These are phyloP conservation scores for Delia radicum DNA, from an alignment of 1,140 invertebrate genomes.

Conservation along the genomic window DNA sequence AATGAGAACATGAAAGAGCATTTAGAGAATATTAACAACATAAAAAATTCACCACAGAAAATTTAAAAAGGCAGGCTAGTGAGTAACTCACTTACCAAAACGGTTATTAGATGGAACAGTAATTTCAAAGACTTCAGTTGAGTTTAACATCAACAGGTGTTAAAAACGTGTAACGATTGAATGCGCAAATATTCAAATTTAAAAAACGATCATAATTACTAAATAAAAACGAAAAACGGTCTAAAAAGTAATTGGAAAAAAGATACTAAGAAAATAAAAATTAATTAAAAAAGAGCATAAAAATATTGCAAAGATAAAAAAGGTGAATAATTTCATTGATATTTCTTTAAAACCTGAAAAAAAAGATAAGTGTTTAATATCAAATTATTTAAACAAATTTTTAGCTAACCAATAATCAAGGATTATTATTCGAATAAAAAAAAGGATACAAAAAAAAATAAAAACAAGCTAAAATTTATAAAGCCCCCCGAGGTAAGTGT, in stretches of 20 bases:
- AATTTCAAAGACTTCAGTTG: conserved; percentile 27
- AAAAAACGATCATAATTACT: not conserved
- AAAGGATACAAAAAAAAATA: not conserved
- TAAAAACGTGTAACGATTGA: conserved; percentile 28
- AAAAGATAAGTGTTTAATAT: not conserved
- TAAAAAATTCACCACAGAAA: not conserved
- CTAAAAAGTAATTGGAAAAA: not conserved
- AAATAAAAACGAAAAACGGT: not conserved
- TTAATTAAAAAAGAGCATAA: not conserved
- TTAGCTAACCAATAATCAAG: not conserved
- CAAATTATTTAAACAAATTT: not conserved
- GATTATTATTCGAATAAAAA: not conserved
- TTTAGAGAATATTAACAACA: not conserved
- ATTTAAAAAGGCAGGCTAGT: not conserved
- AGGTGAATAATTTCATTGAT: not conserved
- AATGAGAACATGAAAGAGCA: not conserved
- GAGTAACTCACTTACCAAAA: conserved; percentile 2
- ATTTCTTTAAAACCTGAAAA: not conserved
- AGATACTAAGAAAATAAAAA: not conserved
- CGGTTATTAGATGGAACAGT: conserved; percentile 25
- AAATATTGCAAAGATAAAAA: not conserved
- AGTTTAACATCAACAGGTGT: conserved; percentile 30
- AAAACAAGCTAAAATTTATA: not conserved
- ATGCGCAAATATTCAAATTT: not conserved
- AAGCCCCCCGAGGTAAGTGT: not conserved